Conservation (phyloP, 2,113 vertebrate genomes). For the Urocynchramus pylzowi region DNA sequence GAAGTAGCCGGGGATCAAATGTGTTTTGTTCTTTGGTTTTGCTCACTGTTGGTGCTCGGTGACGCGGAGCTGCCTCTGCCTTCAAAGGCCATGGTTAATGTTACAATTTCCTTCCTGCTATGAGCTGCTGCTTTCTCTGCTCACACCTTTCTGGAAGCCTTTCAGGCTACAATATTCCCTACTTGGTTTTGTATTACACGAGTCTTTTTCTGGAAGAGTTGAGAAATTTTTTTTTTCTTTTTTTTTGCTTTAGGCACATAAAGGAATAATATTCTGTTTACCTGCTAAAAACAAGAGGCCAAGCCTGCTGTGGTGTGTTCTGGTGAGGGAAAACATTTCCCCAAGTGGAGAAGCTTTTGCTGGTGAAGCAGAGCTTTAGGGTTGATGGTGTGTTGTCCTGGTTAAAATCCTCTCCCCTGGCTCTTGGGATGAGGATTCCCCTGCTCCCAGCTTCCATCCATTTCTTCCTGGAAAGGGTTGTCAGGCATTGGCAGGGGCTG, state of each 20-base stretch:
- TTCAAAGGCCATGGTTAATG: background rate
- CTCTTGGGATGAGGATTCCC: background rate
- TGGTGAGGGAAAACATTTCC: background rate
- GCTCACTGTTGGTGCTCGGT: background rate
- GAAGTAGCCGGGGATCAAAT: background rate
- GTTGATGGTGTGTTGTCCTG: background rate
- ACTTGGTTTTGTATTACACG: background rate
- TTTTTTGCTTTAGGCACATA: background rate
- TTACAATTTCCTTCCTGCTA: slow-evolving; percentile 7
- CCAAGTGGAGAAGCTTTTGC: background rate
- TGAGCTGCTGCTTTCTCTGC: background rate
- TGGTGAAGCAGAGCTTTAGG: background rate
- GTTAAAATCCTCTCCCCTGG: background rate
- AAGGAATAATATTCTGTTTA: background rate
- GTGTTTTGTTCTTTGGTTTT: background rate
- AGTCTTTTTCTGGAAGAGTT: background rate
- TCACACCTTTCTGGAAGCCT: background rate
- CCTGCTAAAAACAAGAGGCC: background rate
- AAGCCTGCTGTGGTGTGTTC: background rate
- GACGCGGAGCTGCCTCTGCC: background rate
- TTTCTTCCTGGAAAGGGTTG: background rate
- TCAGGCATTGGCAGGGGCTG: background rate
- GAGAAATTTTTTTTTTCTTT: background rate
- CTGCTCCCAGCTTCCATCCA: background rate
- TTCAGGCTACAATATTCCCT: background rate